Evolutionary conservation across 2,113 vertebrate genomes (phyloP).

Genomic region (Nannospalax galili): DNA sequence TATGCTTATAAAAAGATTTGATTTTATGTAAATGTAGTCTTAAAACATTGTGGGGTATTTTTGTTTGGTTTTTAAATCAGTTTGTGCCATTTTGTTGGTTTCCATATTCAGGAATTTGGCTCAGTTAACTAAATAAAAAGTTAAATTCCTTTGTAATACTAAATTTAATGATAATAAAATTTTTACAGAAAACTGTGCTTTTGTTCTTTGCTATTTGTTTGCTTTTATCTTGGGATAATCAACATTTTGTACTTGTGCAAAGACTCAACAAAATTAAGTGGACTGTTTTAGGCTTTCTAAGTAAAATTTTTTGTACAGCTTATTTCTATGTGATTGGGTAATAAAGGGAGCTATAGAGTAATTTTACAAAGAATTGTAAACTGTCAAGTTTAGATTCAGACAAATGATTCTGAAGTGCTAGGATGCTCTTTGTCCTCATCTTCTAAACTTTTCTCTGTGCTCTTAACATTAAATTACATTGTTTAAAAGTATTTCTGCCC

Average conservation of each 20-base stretch:
- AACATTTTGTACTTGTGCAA: constrained; percentile 6
- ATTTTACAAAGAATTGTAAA: constrained; percentile 20
- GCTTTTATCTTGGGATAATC: neutral
- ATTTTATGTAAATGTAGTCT: constrained; percentile 5
- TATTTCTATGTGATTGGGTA: constrained; percentile 26
- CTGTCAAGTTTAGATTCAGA: constrained; percentile 33
- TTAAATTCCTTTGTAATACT: neutral
- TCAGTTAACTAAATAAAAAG: constrained; percentile 30
- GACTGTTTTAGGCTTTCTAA: constrained; percentile 28
- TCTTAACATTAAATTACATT: constrained; percentile 34
- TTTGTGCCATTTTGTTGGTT: neutral
- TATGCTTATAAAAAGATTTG: constrained; percentile 32
- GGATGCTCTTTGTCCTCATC: neutral
- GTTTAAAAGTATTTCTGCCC: neutral
- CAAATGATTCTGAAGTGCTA: constrained; percentile 19
- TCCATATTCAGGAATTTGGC: neutral
- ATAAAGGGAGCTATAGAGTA: neutral
- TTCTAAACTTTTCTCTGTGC: constrained; percentile 22
- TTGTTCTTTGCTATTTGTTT: constrained; percentile 31
- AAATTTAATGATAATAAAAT: constrained; percentile 38
- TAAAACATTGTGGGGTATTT: neutral
- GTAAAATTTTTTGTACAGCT: neutral
- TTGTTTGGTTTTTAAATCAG: neutral
- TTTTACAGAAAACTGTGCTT: constrained; percentile 19
- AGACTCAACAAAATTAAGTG: constrained; percentile 26